Base-by-base conservation (phyloP, 2,888 invertebrate species). In the Crematogaster levior region DNA sequence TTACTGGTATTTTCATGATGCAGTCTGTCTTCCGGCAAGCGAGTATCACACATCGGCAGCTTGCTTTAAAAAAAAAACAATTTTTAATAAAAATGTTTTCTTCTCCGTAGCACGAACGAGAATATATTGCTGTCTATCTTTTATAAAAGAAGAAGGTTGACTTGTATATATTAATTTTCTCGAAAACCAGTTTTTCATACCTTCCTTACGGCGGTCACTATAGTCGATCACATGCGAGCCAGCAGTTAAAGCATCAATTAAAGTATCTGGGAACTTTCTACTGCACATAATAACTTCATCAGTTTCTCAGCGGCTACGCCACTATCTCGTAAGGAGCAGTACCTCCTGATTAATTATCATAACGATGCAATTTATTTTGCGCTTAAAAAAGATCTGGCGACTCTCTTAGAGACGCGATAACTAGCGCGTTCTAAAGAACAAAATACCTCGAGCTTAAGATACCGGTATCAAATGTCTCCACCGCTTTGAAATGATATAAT, bases 331-430 rank as follows among this genome's bases (percentile, higher is more conserved):
- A 65, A 43, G 63, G 7, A 65, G 43, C 27, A 18, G 27, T 27
- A 46, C 2, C 18, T 43, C n/a, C 51, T 53, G 68, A 70, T 70
- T 53, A 53, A 70, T 48, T 51, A 70, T 70, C 51, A 48, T 53
- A 51, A 48, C 34, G 48, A 51, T 51, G 68, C 68, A 53, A 51
- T 70, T 70, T 48, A 12, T 70, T 21, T 30, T 34, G 68, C 34
- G 51, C 34, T 65, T 65, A 65, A 43, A 24, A 63, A 63, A 63
- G 63, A 18, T 63, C 63, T 40, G 24, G 63, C 61, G 21, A 61
- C 61, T 63, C 63, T 40, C 27, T 65, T 27, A 27, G 43, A 43
- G 43, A 43, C 43, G 27, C 27, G 43, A 27, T 65, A 65, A 65
- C 63, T 46, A 65, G 27, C 63, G 4, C 27, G 63, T 43, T 46